Evolutionary conservation across 1,140 invertebrate genomes (phyloP), one percentile per base, ranked within the genome.

Genomic region (Ptiloglossa arizonensis): DNA sequence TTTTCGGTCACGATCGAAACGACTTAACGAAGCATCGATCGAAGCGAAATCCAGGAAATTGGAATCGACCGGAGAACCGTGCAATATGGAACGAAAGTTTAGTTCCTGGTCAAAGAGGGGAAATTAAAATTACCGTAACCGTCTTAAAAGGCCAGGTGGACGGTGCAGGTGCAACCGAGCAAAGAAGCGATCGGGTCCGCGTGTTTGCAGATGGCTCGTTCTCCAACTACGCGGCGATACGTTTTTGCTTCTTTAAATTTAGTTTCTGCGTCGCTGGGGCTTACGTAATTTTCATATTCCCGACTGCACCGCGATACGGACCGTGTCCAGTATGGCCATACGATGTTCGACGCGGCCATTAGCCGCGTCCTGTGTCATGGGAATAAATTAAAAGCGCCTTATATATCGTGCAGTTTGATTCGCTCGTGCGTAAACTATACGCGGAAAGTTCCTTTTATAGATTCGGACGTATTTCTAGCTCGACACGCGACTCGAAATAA

Each of bases 161-260:
- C 35, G 70, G 38, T 79, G 81, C 82, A 84, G 82, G 82, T 84
- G 82, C 54, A 52, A 68, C 13, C 13, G 29, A 74, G 44, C n/a
- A 78, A 60, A 79, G 13, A 38, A 63, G 27, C 57, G 59, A 52
- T 44, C 67, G 17, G n/a, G 29, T 22, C 22, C 29, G 59, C 54
- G 32, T 27, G 22, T 6, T 63, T 29, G 66, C 62, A 84, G 60
- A 60, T 79, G 77, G 59, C 50, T 35, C 38, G 17, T 54, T 46
- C 60, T 24, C n/a, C 13, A 46, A 48, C 48, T 35, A 38, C 29
- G 44, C 62, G 8, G n/a, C 29, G 59, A 83, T 73, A 62, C 71
- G 35, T 48, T 41, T 82, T 74, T 46, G 38, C 48, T 64, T 38
- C 46, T 83, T 60, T 59, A 82, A 83, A 73, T 82, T 83, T 83